Base-by-base conservation (phyloP, 2,888 invertebrate species). In the Archips xylosteana region DNA sequence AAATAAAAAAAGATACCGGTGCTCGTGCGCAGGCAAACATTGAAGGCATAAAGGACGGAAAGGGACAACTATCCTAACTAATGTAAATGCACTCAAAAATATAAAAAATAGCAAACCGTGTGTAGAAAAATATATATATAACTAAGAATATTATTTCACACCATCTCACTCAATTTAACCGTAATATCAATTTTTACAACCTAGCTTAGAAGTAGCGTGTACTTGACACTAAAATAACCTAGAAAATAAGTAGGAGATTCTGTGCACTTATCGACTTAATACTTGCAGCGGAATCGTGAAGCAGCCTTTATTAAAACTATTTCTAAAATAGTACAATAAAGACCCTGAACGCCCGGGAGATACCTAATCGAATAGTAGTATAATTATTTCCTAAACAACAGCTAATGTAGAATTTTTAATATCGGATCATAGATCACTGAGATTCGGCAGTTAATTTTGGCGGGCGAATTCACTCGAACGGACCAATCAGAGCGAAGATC, bases 241-340 rank as follows among this genome's bases (percentile, higher is more conserved):
- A 91, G 79, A 76, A 60, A 51, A 81, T 77, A 82, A 81, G 76
- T 81, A 80, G 57, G 79, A 87, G 79, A 85, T 84, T 82, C 79
- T 79, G 84, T 84, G 83, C 83, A 77, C 64, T 73, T 61, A 45
- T 69, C 42, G 79, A 85, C 79, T 86, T 89, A 51, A 71, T 61
- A 69, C 45, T 73, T 54, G 67, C 36, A 75, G 67, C 64, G 80
- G 78, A 82, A 79, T 79, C 78, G 83, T 85, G 84, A 85, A 82
- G 76, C 80, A 81, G 85, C 76, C 92, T 91, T 92, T 89, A 91
- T 85, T 79, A 78, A 76, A 84, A 91, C 93, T 93, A 92, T 92
- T 92, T 92, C 80, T 86, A 75, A 91, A 93, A 93, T 93, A 93
- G 92, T 89, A 84, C 81, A 87, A 89, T 89, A 92, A 92, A 92